phyloP scores from a whole-genome alignment of 2,888 invertebrate genomes.

The Leucophenga montana region DNA sequence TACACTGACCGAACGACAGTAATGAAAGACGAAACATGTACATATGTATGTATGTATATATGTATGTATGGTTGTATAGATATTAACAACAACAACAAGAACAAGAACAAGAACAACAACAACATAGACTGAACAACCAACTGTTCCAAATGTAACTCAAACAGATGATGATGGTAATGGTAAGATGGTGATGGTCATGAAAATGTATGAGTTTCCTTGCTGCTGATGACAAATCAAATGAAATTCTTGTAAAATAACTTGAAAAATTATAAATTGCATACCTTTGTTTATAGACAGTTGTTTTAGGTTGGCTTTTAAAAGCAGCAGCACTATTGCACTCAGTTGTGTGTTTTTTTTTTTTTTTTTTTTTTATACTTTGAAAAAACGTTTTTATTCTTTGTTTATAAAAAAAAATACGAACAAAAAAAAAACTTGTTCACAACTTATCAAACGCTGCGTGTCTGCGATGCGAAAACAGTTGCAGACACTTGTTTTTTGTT shows the following conservation, averaged over 20 bases:
- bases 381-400: constrained; percentile 2
- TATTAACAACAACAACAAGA: too few relatives aligned
- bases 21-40: background rate
- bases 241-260: background rate
- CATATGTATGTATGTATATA: background rate
- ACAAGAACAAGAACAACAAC: too few relatives aligned
- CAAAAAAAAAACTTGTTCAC: constrained; percentile 39
- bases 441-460: constrained; percentile 35
- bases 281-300: background rate
- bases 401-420: constrained; percentile 17
- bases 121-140: background rate
- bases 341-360: too few relatives aligned
- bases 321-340: too few relatives aligned
- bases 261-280: background rate
- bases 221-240: background rate
- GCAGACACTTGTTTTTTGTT: background rate
- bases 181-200: background rate
- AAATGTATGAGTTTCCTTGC: background rate
- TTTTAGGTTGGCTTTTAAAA: background rate
- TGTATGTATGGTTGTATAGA: too few relatives aligned
- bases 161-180: background rate
- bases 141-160: background rate
- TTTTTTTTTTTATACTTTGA: constrained; percentile 16
- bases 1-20: background rate
- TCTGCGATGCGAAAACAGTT: too few relatives aligned